Conservation (phyloP, 1,140 invertebrate genomes). For the Proctacanthus coquilletti region DNA sequence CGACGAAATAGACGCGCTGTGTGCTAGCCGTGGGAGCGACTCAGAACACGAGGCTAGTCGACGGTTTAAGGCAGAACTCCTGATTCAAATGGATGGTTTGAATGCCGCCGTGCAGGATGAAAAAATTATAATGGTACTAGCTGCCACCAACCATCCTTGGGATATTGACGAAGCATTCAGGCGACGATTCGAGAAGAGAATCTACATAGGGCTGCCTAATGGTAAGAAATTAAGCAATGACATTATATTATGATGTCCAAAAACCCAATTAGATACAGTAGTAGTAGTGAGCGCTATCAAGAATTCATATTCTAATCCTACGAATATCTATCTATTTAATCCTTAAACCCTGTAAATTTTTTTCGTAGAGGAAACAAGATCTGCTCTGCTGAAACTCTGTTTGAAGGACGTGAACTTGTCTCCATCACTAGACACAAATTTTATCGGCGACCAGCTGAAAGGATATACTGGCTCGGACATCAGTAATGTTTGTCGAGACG, state of each 20-base stretch:
- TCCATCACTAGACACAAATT: conserved; percentile 57
- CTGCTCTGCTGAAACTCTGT: conserved; percentile 79
- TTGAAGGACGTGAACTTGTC: conserved; percentile 77
- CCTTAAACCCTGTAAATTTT: too few species aligned
- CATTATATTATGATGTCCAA: too few species aligned
- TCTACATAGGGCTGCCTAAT: conserved; percentile 95
- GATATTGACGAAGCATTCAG: conserved; percentile 96
- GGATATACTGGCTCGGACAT: conserved; percentile 98
- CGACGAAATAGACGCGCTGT: conserved; percentile 98
- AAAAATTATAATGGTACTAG: conserved; percentile 89
- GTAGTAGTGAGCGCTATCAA: too few species aligned
- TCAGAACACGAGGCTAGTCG: conserved; percentile 98
- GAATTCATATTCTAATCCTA: too few species aligned
- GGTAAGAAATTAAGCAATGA: conserved; percentile 33
- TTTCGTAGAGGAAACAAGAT: conserved; percentile 54
- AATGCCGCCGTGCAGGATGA: conserved; percentile 41
- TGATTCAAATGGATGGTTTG: conserved; percentile 97
- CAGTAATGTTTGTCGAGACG: conserved; percentile 95
- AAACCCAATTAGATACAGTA: too few species aligned
- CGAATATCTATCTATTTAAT: too few species aligned
- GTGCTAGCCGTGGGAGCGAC: conserved; percentile 85
- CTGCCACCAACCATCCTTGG: conserved; percentile 99
- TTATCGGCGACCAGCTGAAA: conserved; percentile 68
- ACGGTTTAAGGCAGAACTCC: conserved; percentile 93
- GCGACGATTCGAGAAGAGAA: conserved; percentile 91